Base-by-base conservation (phyloP, 1,140 invertebrate genomes). In the Akabosia matsudoensis region DNA sequence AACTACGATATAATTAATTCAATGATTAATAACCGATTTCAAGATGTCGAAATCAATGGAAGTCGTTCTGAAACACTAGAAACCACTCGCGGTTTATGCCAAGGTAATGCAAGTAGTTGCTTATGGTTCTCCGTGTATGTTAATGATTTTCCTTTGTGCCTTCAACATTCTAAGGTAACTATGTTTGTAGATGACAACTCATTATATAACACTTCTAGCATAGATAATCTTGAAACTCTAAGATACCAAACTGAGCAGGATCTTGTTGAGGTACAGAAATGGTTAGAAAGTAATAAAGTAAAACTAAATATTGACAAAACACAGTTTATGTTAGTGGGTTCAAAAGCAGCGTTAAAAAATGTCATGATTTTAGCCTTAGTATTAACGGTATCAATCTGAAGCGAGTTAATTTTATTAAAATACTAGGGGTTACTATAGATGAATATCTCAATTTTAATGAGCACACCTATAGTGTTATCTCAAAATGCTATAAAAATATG, bases 171-270 rank as follows among this genome's bases (percentile, higher is more conserved):
- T n/a, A 70, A 74, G n/a, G 26, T 70, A 7, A 70, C 79, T 1
- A 28, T 82, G 0, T 84, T 81, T 70, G 83, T 82, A 18, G 83
- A 83, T 54, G 82, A 84, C 72, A 83, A 80, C 7, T 10, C 7
- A 7, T 18, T 45, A 45, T 7, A 7, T 45, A 45, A 45, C 37
- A 10, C 37, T 10, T 45, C 7, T 45, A 18, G 18, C 18, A 10
- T 45, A 45, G 18, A 45, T 10, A 18, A 45, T 10, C 7, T 45
- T 45, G 7, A 7, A 7, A 45, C 7, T 18, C 7, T 45, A 18
- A 45, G 7, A 18, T 18, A 45, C 18, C 7, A 45, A 45, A 45
- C 18, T 45, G 18, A 45, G 18, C 7, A 7, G 7, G 37, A 45
- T 45, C 37, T 45, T 45, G 18, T 10, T 10, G 7, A 18, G 18